phyloP scores from a whole-genome alignment of 2,888 invertebrate genomes.

The Oscheius onirici region DNA sequence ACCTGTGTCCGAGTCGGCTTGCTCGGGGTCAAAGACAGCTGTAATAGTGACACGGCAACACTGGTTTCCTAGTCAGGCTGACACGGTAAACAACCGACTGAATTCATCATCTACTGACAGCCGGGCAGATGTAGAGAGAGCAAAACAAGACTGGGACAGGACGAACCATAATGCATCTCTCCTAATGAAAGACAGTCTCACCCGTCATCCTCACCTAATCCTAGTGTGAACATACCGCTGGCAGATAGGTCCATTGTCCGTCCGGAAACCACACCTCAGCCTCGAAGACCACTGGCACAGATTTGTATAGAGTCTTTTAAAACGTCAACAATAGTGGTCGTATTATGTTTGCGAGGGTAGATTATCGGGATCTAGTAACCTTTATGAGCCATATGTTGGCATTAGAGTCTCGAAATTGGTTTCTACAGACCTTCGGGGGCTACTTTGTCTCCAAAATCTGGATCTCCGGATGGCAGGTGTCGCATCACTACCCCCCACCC shows the following conservation, averaged over 20 bases:
- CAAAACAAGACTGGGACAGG: background rate
- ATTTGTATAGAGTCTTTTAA: too few species aligned
- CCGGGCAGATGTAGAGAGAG: background rate
- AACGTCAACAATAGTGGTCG: too few species aligned
- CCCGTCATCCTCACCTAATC: slow-evolving; percentile 14
- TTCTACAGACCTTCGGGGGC: background rate
- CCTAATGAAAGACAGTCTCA: slow-evolving; percentile 19
- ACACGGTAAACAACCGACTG: slow-evolving; percentile 31
- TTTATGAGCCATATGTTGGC: too few species aligned
- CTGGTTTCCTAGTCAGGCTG: background rate
- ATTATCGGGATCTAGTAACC: too few species aligned
- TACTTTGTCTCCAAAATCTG: background rate
- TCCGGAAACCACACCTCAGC: too few species aligned
- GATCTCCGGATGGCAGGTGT: slow-evolving; percentile 21
- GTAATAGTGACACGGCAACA: background rate
- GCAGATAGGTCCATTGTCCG: slow-evolving; percentile 10
- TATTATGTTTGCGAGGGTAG: too few species aligned
- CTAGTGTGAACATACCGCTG: slow-evolving; percentile 14
- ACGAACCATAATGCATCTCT: background rate
- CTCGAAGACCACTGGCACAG: too few species aligned
- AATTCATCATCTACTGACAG: slow-evolving; percentile 30
- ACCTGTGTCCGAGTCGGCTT: slow-evolving; percentile 5
- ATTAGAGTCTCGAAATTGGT: background rate
- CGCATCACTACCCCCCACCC: slow-evolving; percentile 7
- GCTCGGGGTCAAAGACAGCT: slow-evolving; percentile 16